Base-by-base conservation (phyloP, 2,113 vertebrate genomes). In the Pica pica region DNA sequence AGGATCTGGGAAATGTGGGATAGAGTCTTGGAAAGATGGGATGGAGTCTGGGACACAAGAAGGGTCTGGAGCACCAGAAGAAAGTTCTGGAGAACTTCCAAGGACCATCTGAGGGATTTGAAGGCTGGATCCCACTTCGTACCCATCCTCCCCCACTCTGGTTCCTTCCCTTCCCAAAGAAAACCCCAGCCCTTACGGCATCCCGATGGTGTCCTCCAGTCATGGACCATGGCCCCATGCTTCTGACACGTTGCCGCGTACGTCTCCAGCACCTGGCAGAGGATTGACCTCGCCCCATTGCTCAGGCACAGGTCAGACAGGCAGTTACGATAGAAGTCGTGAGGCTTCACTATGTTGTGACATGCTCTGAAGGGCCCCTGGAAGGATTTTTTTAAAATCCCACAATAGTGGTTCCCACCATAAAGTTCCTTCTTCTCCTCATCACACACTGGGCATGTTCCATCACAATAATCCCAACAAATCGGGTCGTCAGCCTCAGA, bases 401-500 rank as follows among this genome's bases (percentile, higher is more conserved):
- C 98, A 5, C 98, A 99, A 85, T 94, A 98, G 5, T 74, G 37
- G 2, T 95, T 89, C 6, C 97, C 94, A 0, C 71, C 27, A 1
- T 97, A 98, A 1, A 95, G 39, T 16, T 81, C 75, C 68, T 47
- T 70, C 4, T 47, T 69, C 20, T 94, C 61, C 11, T 97, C 97
- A 5, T 97, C 37, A 16, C 98, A 99, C 1, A 92, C 80, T 0
- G 98, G 98, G 90, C 98, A 98, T 18, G 39, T 23, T 7, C 97
- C 97, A 16, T 90, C 37, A 20, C 98, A 98, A n/a, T 95, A 89
- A 18, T 98, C 96, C 97, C 97, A 98, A 55, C 98, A 99, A n/a
- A 98, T 94, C 0, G 94, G 95, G 31, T 98, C 50, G 0, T 80
- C 7, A 0, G 27, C 27, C 20, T 73, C 50, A 0, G 50, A 64